phyloP scores from a whole-genome alignment of 1,140 invertebrate genomes.

The Listronotus bonariensis region DNA sequence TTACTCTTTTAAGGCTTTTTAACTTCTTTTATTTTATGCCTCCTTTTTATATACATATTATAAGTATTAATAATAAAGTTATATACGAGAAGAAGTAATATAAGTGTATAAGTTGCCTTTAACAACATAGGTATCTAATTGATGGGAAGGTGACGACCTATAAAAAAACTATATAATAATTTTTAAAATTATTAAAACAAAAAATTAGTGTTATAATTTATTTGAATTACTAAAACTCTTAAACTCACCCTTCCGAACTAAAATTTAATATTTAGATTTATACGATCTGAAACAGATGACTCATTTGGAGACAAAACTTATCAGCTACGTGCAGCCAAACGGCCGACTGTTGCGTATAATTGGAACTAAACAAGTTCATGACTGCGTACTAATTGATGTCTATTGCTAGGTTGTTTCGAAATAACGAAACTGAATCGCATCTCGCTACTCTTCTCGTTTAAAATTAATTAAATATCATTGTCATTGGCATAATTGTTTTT shows the following conservation, averaged over 20 bases:
- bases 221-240: too few species aligned
- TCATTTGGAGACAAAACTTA: slow-evolving; percentile 41
- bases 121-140: too few species aligned
- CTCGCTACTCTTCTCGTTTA: slow-evolving; percentile 37
- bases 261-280: slow-evolving; percentile 30
- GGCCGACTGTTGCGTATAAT: slow-evolving; percentile 56
- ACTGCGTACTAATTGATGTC: slow-evolving; percentile 56
- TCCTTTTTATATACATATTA: too few species aligned
- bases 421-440: slow-evolving; percentile 35
- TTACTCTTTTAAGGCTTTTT: too few species aligned
- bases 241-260: neutral
- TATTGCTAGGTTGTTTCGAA: slow-evolving; percentile 56
- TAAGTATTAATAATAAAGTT: too few species aligned
- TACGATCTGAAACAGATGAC: slow-evolving; percentile 34
- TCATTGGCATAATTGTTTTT: slow-evolving; percentile 42
- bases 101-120: too few species aligned
- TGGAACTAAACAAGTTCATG: slow-evolving; percentile 57
- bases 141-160: too few species aligned
- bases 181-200: too few species aligned
- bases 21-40: too few species aligned
- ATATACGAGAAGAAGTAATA: too few species aligned
- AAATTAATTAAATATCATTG: slow-evolving; percentile 53
- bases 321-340: slow-evolving; percentile 51
- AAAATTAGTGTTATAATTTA: too few species aligned
- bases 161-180: too few species aligned